Conservation (phyloP, 2,113 vertebrate genomes). For the Boleophthalmus pectinirostris region DNA sequence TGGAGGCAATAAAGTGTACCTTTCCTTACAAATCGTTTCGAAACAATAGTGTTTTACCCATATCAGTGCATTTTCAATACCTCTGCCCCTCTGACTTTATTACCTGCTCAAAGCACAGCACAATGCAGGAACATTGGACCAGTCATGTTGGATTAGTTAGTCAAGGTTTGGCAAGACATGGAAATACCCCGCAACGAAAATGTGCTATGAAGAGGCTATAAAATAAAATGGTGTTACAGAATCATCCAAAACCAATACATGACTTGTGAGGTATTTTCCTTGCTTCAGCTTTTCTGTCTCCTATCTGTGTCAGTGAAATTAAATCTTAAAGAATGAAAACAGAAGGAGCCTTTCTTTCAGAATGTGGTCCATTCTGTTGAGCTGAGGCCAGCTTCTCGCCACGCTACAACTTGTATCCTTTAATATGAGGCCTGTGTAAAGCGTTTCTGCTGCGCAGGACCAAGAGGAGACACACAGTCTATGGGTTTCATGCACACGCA, state of each 20-base stretch:
- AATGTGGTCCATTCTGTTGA: constrained; percentile 35
- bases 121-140: background rate
- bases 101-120: background rate
- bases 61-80: too few relatives aligned
- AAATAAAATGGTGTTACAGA: background rate
- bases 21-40: too few relatives aligned
- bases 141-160: background rate
- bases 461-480: constrained; percentile 46
- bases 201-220: background rate
- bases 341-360: constrained; percentile 32
- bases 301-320: constrained; percentile 19
- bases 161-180: constrained; percentile 14
- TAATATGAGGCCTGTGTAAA: constrained; percentile 42
- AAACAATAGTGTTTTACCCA: too few relatives aligned
- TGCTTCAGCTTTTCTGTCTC: background rate
- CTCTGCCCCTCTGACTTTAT: background rate
- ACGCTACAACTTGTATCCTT: constrained; percentile 39
- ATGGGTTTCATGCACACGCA: constrained; percentile 35
- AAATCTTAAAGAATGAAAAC: constrained; percentile 1
- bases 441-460: constrained; percentile 23
- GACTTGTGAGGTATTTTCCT: constrained; percentile 8
- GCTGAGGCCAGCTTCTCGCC: constrained; percentile 39
- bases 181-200: background rate
- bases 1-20: too few relatives aligned
- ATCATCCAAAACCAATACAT: background rate